Evolutionary conservation across 1,140 invertebrate species (phyloP).

Genomic region (Aleiodes sp.): DNA sequence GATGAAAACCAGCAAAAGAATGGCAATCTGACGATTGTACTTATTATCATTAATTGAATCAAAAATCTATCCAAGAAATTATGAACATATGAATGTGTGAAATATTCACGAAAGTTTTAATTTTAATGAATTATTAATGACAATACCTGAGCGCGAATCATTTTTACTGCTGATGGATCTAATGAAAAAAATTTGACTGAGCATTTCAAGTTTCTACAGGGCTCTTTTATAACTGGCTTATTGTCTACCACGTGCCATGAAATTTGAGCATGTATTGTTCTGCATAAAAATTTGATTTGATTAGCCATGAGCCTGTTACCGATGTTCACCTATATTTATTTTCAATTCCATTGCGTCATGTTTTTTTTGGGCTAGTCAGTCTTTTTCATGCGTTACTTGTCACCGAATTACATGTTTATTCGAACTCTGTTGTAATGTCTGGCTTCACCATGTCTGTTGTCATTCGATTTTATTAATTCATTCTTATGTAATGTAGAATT

Average conservation of each 20-base stretch:
- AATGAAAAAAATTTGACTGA: not conserved
- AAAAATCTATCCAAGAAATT: not conserved
- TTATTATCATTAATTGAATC: not conserved
- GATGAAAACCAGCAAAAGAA: not conserved
- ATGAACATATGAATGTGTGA: not conserved
- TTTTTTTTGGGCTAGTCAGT: not conserved
- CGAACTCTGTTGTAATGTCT: not conserved
- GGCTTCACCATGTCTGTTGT: not conserved
- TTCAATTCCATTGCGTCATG: not conserved
- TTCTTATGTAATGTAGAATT: not conserved
- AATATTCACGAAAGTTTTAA: not conserved
- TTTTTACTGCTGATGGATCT: not conserved
- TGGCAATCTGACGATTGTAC: not conserved
- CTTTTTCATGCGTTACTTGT: not conserved
- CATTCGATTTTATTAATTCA: not conserved
- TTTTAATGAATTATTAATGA: not conserved
- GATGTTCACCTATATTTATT: slow-evolving; percentile 7
- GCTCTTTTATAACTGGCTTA: not conserved
- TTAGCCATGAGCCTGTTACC: not conserved
- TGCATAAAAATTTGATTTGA: slow-evolving; percentile 4
- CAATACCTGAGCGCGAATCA: not conserved
- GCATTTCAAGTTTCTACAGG: not conserved
- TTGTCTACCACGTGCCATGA: not conserved
- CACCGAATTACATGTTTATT: not conserved
- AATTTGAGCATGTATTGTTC: slow-evolving; percentile 1